A percentile compares a stretch with the other conserved stretches of the same genome.
These are phyloP conservation scores for Pseudoips prasinana DNA, from an alignment of 2,888 invertebrate genomes.

Conservation along the genomic window DNA sequence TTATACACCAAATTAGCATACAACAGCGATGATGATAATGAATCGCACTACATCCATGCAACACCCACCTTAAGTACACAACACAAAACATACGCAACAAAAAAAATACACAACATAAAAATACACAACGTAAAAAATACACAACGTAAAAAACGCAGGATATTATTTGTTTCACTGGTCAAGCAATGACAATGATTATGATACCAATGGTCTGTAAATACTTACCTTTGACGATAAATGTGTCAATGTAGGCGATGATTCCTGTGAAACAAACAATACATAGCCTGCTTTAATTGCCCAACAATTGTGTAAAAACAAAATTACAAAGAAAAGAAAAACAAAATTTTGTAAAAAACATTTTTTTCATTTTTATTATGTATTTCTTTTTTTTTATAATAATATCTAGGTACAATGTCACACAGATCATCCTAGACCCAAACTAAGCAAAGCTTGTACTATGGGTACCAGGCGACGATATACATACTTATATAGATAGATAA, in stretches of 20 bases:
- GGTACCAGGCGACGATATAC: too few relatives aligned
- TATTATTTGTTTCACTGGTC: slow-evolving; percentile 52
- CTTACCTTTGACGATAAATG: slow-evolving; percentile 91
- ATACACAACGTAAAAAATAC: slow-evolving; percentile 20
- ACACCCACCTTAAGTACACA: slow-evolving; percentile 8
- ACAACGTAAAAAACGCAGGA: slow-evolving; percentile 42
- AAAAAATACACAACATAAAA: slow-evolving; percentile 22
- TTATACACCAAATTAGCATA: slow-evolving; percentile 28
- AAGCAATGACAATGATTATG: slow-evolving; percentile 50
- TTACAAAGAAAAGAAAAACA: slow-evolving; percentile 10
- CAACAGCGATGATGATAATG: slow-evolving; percentile 31
- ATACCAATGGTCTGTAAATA: slow-evolving; percentile 40
- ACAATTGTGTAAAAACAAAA: slow-evolving; percentile 28
- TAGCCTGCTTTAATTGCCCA: slow-evolving; percentile 70
- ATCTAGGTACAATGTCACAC: too few relatives aligned
- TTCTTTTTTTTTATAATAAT: too few relatives aligned
- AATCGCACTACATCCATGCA: slow-evolving; percentile 25
- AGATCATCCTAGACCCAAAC: too few relatives aligned
- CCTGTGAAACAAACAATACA: slow-evolving; percentile 85
- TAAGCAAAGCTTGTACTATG: too few relatives aligned
- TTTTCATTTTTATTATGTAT: slow-evolving; percentile 3
- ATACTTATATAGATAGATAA: too few relatives aligned
- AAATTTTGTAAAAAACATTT: slow-evolving; percentile 8
- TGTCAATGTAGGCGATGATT: slow-evolving; percentile 89
- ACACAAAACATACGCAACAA: slow-evolving; percentile 4